phyloP scores from a whole-genome alignment of 2,797 vertebrate species.

The Thripadectes ignobilis region DNA sequence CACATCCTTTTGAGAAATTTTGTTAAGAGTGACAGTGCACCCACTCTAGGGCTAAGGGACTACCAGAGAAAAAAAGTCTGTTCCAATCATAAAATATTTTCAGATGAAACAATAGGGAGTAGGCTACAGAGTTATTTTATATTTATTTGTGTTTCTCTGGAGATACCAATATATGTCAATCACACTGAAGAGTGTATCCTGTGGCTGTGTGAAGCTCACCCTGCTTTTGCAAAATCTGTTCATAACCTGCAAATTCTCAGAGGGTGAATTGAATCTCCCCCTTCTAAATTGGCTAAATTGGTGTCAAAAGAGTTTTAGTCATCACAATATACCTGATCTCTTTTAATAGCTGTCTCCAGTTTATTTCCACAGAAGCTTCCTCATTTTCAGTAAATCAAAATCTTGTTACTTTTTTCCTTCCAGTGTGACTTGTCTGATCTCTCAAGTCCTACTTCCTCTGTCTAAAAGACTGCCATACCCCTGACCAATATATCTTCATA shows the following conservation, averaged over 20 bases:
- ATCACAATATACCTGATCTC: neutral
- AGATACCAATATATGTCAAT: conserved; percentile 1
- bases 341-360: neutral
- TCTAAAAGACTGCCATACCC: neutral
- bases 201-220: neutral
- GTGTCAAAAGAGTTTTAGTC: neutral
- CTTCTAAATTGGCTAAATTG: neutral
- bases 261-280: neutral
- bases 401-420: neutral
- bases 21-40: conserved; percentile 27
- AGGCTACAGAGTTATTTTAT: conserved; percentile 14
- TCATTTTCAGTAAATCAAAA: neutral
- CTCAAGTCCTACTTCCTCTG: neutral
- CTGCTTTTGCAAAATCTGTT: neutral
- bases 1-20: conserved; percentile 44
- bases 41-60: neutral
- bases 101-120: conserved; percentile 26
- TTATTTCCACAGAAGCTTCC: neutral
- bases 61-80: neutral
- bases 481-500: neutral
- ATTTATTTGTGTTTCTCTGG: conserved; percentile 40
- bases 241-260: neutral
- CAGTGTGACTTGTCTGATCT: neutral
- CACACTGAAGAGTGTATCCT: neutral
- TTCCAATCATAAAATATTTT: conserved; percentile 60